A percentile compares a stretch with the other conserved stretches of the same genome.
phyloP scores from a whole-genome alignment of 2,797 vertebrate genomes.

The Phataginus tricuspis region DNA sequence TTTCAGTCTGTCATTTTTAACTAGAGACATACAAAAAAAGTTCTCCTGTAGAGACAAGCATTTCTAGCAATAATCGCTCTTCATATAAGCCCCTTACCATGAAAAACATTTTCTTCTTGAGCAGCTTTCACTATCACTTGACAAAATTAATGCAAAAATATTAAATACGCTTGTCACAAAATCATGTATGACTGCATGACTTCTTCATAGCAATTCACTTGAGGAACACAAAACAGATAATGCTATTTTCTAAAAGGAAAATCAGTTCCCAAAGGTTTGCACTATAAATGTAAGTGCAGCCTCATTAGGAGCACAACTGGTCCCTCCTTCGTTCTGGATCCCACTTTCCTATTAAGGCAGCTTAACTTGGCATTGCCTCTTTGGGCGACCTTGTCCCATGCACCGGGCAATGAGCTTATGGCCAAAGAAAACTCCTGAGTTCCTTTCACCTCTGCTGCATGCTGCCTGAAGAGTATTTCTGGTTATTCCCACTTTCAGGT shows the following conservation, averaged over 20 bases:
- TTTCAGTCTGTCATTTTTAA: not conserved
- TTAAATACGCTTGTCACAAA: not conserved
- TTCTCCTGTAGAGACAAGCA: not conserved
- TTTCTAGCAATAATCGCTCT: constrained; percentile 33
- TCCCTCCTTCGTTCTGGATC: not conserved
- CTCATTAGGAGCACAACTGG: not conserved
- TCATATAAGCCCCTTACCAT: not conserved
- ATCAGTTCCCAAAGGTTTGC: not conserved
- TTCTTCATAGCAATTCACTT: not conserved
- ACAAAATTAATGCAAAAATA: constrained; percentile 55
- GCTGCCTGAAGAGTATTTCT: not conserved
- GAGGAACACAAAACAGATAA: not conserved
- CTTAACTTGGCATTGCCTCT: not conserved
- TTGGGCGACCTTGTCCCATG: not conserved
- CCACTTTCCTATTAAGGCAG: not conserved
- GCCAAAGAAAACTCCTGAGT: not conserved
- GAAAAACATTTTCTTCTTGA: constrained; percentile 30
- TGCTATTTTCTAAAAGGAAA: not conserved
- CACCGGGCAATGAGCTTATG: not conserved
- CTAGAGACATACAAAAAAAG: not conserved
- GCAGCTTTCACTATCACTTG: constrained; percentile 22
- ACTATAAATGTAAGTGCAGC: not conserved
- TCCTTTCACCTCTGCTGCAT: not conserved
- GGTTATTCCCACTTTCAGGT: not conserved
- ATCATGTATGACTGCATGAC: not conserved